These are phyloP conservation scores for Pseudococcus jackbeardsleyi DNA, from an alignment of 2,888 invertebrate genomes.

Conservation along the genomic window DNA sequence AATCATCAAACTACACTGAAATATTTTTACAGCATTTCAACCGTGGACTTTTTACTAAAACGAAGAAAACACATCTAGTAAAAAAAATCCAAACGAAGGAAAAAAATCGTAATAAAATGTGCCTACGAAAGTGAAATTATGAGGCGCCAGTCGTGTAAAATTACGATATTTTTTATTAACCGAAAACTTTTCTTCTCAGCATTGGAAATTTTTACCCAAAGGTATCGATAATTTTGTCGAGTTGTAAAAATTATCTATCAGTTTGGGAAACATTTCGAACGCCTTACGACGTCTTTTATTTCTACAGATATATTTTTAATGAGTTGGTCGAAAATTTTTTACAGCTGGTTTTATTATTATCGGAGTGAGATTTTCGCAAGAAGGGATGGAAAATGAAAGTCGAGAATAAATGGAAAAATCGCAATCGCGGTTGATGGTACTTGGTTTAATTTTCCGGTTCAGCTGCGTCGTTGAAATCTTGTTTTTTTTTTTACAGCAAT, in stretches of 20 bases:
- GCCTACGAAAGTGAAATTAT: neutral
- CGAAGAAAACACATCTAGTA: neutral
- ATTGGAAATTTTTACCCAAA: neutral
- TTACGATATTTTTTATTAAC: constrained; percentile 14
- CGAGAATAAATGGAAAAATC: neutral
- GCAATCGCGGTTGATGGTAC: neutral
- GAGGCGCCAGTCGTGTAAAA: constrained; percentile 32
- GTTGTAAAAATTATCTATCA: constrained; percentile 4
- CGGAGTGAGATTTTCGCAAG: neutral
- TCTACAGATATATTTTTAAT: constrained; percentile 1
- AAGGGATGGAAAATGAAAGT: neutral
- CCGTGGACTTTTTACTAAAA: neutral
- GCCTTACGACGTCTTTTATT: neutral
- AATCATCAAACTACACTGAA: neutral
- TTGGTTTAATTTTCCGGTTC: constrained; percentile 34
- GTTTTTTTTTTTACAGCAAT: constrained; percentile 9
- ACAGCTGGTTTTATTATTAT: neutral
- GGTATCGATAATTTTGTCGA: neutral
- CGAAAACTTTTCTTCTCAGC: neutral
- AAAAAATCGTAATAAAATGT: neutral
- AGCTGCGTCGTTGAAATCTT: neutral
- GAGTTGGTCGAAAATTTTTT: neutral
- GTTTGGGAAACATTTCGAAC: neutral
- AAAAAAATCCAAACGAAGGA: neutral
- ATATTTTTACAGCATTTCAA: constrained; percentile 4